Evolutionary conservation across 2,113 vertebrate genomes (phyloP).

Genomic region (Hippolais icterina): DNA sequence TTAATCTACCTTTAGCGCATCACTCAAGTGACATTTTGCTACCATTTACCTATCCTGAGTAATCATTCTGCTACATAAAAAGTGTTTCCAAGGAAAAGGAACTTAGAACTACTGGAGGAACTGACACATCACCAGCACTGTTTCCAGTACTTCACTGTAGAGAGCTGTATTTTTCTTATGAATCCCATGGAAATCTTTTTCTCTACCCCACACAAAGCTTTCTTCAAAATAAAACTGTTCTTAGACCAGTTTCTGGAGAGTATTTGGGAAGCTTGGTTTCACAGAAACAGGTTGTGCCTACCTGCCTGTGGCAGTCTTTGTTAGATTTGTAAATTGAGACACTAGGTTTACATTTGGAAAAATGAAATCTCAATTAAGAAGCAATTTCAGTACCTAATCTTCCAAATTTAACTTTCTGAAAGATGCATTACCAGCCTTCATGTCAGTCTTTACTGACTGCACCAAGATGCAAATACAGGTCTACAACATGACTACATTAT

Average conservation of each 20-base stretch:
- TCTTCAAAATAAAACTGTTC: not conserved
- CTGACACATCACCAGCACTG: not conserved
- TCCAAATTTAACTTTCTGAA: not conserved
- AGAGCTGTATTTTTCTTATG: not conserved
- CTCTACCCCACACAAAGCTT: fast-evolving
- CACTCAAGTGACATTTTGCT: not conserved
- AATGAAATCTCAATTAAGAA: not conserved
- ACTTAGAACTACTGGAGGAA: not conserved
- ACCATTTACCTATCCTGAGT: not conserved
- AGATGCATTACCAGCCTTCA: not conserved
- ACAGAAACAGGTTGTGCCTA: not conserved
- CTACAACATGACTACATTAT: fast-evolving
- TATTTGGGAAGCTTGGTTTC: not conserved
- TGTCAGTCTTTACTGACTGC: not conserved
- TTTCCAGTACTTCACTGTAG: not conserved
- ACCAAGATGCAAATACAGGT: not conserved
- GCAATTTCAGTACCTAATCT: not conserved
- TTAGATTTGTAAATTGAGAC: not conserved
- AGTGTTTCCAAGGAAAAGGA: not conserved
- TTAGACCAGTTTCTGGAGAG: not conserved
- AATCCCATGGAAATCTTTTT: not conserved
- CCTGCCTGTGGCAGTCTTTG: not conserved
- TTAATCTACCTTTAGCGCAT: not conserved
- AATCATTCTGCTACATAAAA: not conserved
- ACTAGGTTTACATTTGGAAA: not conserved